A percentile compares a stretch with the other conserved stretches of the same genome.
Conservation (phyloP, 2,888 invertebrate genomes). For the Bombylius major region DNA sequence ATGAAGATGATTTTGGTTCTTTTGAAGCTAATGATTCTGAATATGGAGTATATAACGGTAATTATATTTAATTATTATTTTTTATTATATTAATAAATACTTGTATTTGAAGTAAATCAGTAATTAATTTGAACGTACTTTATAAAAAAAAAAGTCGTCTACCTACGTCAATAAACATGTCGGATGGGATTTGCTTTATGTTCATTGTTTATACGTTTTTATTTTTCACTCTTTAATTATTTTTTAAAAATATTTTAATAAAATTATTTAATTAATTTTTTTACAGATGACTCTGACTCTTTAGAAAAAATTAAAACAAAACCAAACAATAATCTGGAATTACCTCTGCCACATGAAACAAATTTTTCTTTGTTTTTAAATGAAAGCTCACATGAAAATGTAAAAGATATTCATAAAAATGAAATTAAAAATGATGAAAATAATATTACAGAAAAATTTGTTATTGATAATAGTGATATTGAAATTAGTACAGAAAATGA, state of each 20-base stretch:
- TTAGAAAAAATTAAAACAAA: neutral
- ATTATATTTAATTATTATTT: conserved; percentile 8
- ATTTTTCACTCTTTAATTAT: too few species aligned
- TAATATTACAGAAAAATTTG: neutral
- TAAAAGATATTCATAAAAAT: neutral
- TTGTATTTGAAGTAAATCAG: neutral
- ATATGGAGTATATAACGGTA: conserved; percentile 8
- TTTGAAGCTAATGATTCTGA: conserved; percentile 21
- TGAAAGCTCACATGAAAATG: neutral
- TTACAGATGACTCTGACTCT: neutral
- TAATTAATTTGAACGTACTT: too few species aligned
- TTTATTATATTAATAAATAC: neutral
- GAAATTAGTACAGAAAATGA: neutral
- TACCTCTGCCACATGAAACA: conserved; percentile 1
- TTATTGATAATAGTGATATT: neutral
- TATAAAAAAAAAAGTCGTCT: too few species aligned
- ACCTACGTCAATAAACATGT: too few species aligned
- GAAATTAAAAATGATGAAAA: neutral
- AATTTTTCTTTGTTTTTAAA: neutral
- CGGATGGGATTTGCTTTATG: too few species aligned
- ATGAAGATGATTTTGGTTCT: conserved; percentile 32
- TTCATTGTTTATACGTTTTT: too few species aligned
- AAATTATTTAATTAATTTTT: conserved; percentile 6
- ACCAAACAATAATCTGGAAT: neutral
- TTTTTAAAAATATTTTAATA: too few species aligned